Evolutionary conservation across 2,888 invertebrate species (phyloP).

Genomic region (Drosophila borealis): DNA sequence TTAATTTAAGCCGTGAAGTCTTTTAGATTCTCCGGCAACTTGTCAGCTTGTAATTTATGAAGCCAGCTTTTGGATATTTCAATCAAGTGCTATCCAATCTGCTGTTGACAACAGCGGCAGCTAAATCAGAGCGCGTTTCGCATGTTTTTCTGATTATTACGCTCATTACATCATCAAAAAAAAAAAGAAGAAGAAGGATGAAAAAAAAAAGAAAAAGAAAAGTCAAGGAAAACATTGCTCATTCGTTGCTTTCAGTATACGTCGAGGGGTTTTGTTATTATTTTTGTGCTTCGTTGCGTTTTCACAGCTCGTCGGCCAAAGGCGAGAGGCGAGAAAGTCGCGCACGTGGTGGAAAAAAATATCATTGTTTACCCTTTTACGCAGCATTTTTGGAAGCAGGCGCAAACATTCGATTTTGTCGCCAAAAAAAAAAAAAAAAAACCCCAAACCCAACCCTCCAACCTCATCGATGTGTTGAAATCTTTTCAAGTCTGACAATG

Average conservation of each 20-base stretch:
- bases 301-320: slow-evolving; percentile 66
- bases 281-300: slow-evolving; percentile 75
- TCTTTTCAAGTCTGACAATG: slow-evolving; percentile 59
- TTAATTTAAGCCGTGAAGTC: slow-evolving; percentile 19
- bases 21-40: slow-evolving; percentile 21
- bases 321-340: slow-evolving; percentile 3
- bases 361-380: slow-evolving; percentile 74
- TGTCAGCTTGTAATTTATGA: slow-evolving; percentile 55
- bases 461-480: slow-evolving; percentile 55
- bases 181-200: slow-evolving; percentile 23
- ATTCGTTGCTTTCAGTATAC: slow-evolving; percentile 48
- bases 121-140: slow-evolving; percentile 50
- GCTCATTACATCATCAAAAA: slow-evolving; percentile 72
- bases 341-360: slow-evolving; percentile 49
- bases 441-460: slow-evolving; percentile 12
- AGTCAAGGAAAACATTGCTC: slow-evolving; percentile 63
- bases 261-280: slow-evolving; percentile 68
- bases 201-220: slow-evolving; percentile 36
- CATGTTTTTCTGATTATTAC: slow-evolving; percentile 72
- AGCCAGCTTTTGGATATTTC: slow-evolving; percentile 51
- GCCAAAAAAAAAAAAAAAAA: slow-evolving; percentile 18
- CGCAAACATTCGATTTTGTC: slow-evolving; percentile 50
- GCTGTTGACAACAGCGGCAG: slow-evolving; percentile 40
- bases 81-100: slow-evolving; percentile 57
- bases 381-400: slow-evolving; percentile 33